Conservation (phyloP, 1,140 invertebrate species). For the Bactericera cockerelli region DNA sequence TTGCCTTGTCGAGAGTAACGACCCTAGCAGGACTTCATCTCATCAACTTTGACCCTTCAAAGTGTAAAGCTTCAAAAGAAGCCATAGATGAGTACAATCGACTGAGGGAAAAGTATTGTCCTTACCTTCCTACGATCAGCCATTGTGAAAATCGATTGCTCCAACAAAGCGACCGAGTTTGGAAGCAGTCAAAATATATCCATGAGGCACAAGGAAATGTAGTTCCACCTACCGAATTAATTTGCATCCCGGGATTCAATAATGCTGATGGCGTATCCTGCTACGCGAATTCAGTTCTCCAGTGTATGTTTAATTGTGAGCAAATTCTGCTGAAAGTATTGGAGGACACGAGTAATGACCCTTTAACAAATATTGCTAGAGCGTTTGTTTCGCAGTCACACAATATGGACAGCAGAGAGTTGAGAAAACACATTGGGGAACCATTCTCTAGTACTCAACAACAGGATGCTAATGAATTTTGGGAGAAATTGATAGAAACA, state of each 20-base stretch:
- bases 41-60: constrained; percentile 10
- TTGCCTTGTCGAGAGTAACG: constrained; percentile 27
- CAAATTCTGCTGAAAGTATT: constrained; percentile 11
- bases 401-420: neutral
- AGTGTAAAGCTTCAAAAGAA: constrained; percentile 2
- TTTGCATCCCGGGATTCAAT: constrained; percentile 12
- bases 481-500: neutral
- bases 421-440: neutral
- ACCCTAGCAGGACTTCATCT: constrained; percentile 22
- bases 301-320: constrained; percentile 17
- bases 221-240: neutral
- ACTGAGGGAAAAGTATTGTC: constrained; percentile 1
- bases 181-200: neutral
- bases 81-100: constrained; percentile 1
- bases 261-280: constrained; percentile 18
- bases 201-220: neutral
- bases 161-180: neutral
- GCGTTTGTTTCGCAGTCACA: neutral
- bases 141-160: neutral
- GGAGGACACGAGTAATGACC: neutral
- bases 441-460: neutral
- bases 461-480: neutral
- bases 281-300: constrained; percentile 18
- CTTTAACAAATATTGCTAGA: neutral
- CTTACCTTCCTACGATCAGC: neutral